A percentile compares a stretch with the other conserved stretches of the same genome.
phyloP scores from a whole-genome alignment of 1,140 invertebrate species.

The Tetramorium alpestre region DNA sequence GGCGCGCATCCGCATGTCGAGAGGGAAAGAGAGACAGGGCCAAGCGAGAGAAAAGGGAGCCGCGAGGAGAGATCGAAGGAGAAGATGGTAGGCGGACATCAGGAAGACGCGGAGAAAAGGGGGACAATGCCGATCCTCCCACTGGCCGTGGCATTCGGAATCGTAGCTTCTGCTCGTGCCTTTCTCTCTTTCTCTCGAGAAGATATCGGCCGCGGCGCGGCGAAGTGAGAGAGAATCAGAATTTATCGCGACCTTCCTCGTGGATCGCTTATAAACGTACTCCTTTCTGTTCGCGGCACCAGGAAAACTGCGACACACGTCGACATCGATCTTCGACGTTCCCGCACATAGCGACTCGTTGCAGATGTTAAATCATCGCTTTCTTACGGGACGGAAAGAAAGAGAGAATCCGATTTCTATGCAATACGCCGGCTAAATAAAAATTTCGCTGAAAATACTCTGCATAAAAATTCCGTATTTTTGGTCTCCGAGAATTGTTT shows the following conservation, averaged over 20 bases:
- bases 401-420: background rate
- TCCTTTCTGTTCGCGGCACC: slow-evolving; percentile 33
- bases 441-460: background rate
- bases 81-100: slow-evolving; percentile 11
- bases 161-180: slow-evolving; percentile 14
- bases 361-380: background rate
- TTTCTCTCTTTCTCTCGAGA: slow-evolving; percentile 18
- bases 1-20: slow-evolving; percentile 58
- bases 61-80: slow-evolving; percentile 7
- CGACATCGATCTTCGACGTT: slow-evolving; percentile 25
- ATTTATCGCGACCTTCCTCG: slow-evolving; percentile 51
- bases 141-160: slow-evolving; percentile 33
- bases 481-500: background rate
- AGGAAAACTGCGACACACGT: slow-evolving; percentile 32
- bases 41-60: slow-evolving; percentile 1
- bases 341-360: slow-evolving; percentile 5
- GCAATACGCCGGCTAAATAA: background rate
- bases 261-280: slow-evolving; percentile 46
- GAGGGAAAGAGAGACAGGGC: slow-evolving; percentile 14
- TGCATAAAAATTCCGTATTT: background rate
- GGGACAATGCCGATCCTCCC: slow-evolving; percentile 28
- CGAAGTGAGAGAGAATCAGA: slow-evolving; percentile 53
- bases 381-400: background rate
- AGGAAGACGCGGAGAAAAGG: slow-evolving; percentile 8
- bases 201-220: background rate